A percentile compares a stretch with the other conserved stretches of the same genome.
phyloP scores from a whole-genome alignment of 2,888 invertebrate species.

The Mechanitis messenoides region DNA sequence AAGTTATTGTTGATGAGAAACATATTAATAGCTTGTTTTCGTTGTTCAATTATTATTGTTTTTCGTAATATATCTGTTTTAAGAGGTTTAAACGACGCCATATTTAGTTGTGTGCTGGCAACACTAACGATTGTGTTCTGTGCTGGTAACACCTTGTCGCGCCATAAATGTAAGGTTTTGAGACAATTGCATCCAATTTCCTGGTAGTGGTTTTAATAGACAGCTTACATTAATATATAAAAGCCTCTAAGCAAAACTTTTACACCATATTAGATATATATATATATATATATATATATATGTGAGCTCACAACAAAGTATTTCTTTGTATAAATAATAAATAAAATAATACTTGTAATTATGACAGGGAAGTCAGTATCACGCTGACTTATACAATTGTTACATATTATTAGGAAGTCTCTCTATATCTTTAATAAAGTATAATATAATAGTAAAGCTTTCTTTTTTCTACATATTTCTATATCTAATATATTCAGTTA shows the following conservation, averaged over 20 bases:
- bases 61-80: background rate
- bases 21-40: background rate
- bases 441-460: too few species aligned
- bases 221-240: background rate
- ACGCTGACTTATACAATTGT: too few species aligned
- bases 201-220: conserved; percentile 6
- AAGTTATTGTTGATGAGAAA: background rate
- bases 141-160: conserved; percentile 14
- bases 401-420: too few species aligned
- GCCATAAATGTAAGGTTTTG: conserved; percentile 13
- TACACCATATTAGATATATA: too few species aligned
- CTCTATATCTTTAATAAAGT: too few species aligned
- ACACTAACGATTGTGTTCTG: conserved; percentile 15
- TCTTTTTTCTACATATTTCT: too few species aligned
- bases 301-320: too few species aligned
- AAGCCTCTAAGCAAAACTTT: background rate
- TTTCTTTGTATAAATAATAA: too few species aligned
- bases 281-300: too few species aligned
- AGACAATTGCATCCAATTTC: conserved; percentile 16
- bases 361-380: too few species aligned
- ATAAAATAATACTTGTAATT: too few species aligned
- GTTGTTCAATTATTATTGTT: conserved; percentile 1
- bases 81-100: conserved; percentile 21
- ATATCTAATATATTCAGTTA: too few species aligned
- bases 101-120: conserved; percentile 31